Evolutionary conservation across 2,888 invertebrate species (phyloP).

Genomic region (Nycteola revayana): DNA sequence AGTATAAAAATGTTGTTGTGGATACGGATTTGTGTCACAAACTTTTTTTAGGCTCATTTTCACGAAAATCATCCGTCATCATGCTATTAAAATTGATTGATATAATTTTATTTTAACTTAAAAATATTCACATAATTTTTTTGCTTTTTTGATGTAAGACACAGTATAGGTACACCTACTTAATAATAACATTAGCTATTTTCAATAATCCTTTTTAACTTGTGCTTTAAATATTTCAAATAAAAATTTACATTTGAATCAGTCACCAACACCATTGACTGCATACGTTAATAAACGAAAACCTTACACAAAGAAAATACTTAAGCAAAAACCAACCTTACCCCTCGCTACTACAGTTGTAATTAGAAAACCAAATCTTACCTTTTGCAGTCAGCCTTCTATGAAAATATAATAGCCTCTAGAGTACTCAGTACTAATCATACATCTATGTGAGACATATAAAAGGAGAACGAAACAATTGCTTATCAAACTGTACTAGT

Average conservation of each 20-base stretch:
- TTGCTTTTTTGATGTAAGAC: too few species aligned
- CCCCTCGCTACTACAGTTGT: constrained; percentile 13
- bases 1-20: too few species aligned
- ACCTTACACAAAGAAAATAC: constrained; percentile 20
- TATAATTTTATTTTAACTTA: too few species aligned
- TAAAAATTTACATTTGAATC: constrained; percentile 46
- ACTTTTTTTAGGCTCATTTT: too few species aligned
- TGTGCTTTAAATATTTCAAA: too few species aligned
- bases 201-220: too few species aligned
- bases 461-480: constrained; percentile 65
- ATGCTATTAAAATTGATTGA: too few species aligned
- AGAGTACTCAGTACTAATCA: constrained; percentile 61
- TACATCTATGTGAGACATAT: constrained; percentile 72
- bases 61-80: too few species aligned
- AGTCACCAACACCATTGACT: constrained; percentile 56
- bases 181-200: too few species aligned
- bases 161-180: too few species aligned
- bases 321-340: constrained; percentile 35
- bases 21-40: too few species aligned
- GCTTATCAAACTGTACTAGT: constrained; percentile 68
- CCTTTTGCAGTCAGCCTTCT: constrained; percentile 73
- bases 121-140: too few species aligned
- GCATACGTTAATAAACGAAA: constrained; percentile 65
- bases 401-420: constrained; percentile 77
- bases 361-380: constrained; percentile 17